These are phyloP conservation scores for Ochropacha duplaris DNA, from an alignment of 2,888 invertebrate species.

Conservation along the genomic window DNA sequence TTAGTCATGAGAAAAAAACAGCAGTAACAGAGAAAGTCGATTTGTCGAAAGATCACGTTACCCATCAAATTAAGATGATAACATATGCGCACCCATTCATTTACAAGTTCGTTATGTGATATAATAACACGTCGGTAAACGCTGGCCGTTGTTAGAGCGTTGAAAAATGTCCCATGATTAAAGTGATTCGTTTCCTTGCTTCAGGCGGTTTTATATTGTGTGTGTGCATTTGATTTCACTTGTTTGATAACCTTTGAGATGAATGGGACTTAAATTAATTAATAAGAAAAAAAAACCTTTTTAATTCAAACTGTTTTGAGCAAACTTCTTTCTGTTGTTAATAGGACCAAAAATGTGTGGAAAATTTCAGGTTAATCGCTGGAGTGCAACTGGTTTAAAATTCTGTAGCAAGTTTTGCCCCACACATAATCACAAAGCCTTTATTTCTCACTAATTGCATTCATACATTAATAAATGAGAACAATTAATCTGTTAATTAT, in stretches of 20 bases:
- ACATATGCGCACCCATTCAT: slow-evolving; percentile 29
- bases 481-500: too few relatives aligned
- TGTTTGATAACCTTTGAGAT: not conserved
- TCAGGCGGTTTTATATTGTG: slow-evolving; percentile 25
- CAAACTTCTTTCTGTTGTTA: too few relatives aligned
- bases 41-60: not conserved
- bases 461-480: too few relatives aligned
- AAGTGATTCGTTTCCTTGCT: slow-evolving; percentile 9
- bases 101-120: slow-evolving; percentile 26
- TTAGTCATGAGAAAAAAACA: not conserved
- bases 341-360: too few relatives aligned
- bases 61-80: slow-evolving; percentile 11
- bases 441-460: too few relatives aligned
- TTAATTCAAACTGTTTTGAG: too few relatives aligned
- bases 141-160: slow-evolving; percentile 19
- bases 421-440: too few relatives aligned
- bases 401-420: too few relatives aligned
- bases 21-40: not conserved
- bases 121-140: slow-evolving; percentile 32
- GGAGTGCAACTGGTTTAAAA: too few relatives aligned
- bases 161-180: slow-evolving; percentile 50
- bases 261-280: not conserved
- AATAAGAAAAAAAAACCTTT: too few relatives aligned
- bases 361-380: too few relatives aligned
- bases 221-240: slow-evolving; percentile 11